phyloP scores from a whole-genome alignment of 2,888 invertebrate genomes.

The Geotrupes spiniger region DNA sequence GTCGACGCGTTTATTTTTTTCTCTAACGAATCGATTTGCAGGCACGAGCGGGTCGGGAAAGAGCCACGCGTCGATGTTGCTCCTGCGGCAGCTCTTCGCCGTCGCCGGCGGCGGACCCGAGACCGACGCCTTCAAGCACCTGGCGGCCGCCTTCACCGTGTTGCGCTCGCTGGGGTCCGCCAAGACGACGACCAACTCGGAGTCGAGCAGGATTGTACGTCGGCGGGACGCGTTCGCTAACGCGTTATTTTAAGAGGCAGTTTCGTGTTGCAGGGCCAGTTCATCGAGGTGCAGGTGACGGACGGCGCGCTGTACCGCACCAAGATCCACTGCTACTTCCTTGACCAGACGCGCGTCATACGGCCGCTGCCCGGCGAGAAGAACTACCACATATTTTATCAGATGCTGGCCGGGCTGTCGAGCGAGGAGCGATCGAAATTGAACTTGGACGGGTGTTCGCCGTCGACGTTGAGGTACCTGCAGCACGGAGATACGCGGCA shows the following conservation, averaged over 20 bases:
- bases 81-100: slow-evolving; percentile 87
- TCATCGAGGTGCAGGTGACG: slow-evolving; percentile 94
- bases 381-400: slow-evolving; percentile 96
- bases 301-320: slow-evolving; percentile 92
- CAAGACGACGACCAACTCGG: slow-evolving; percentile 84
- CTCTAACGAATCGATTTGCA: slow-evolving; percentile 37
- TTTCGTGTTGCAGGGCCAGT: slow-evolving; percentile 71
- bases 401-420: slow-evolving; percentile 86
- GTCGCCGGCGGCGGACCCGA: slow-evolving; percentile 92
- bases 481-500: slow-evolving; percentile 71
- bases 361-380: slow-evolving; percentile 82
- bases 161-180: slow-evolving; percentile 88
- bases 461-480: slow-evolving; percentile 79
- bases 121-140: slow-evolving; percentile 94
- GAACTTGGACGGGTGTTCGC: slow-evolving; percentile 81
- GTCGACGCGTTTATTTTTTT: too few relatives aligned
- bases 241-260: not conserved
- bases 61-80: slow-evolving; percentile 88
- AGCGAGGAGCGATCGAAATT: slow-evolving; percentile 83
- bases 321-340: slow-evolving; percentile 93
- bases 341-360: slow-evolving; percentile 91
- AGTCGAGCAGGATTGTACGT: slow-evolving; percentile 88
- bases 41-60: slow-evolving; percentile 92
- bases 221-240: slow-evolving; percentile 8
- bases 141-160: slow-evolving; percentile 93